Percentiles rank a stretch among this genome's conserved stretches.
These are phyloP conservation scores for Callitettix versicolor DNA, from an alignment of 1,140 invertebrate species.

Conservation along the genomic window DNA sequence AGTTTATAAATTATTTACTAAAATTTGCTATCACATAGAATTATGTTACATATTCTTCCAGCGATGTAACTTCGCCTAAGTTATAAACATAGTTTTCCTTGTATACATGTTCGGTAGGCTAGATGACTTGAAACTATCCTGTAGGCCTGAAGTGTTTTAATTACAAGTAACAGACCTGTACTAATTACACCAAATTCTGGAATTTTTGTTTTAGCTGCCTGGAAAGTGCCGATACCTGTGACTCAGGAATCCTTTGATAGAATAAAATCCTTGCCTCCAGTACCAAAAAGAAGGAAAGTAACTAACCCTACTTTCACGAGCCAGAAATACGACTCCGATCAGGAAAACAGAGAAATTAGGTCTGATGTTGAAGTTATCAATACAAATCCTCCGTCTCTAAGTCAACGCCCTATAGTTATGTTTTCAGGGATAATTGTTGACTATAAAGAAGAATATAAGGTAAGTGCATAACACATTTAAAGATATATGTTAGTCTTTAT, in stretches of 20 bases:
- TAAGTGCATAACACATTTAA: background rate
- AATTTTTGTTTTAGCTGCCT: no score
- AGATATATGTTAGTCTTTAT: background rate
- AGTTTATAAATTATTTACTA: slow-evolving; percentile 35
- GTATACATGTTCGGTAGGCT: background rate
- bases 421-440: slow-evolving; percentile 35
- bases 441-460: slow-evolving; percentile 28
- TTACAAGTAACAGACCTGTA: no score
- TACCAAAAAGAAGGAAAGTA: slow-evolving; percentile 39
- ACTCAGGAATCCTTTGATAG: slow-evolving; percentile 75
- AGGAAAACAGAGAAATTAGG: slow-evolving; percentile 23
- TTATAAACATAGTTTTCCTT: background rate
- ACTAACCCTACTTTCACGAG: slow-evolving; percentile 4
- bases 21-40: background rate
- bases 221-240: slow-evolving; percentile 85
- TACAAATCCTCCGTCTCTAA: slow-evolving; percentile 30
- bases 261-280: slow-evolving; percentile 44
- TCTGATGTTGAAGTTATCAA: slow-evolving; percentile 30
- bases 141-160: no score
- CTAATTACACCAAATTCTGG: no score
- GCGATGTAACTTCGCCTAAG: background rate
- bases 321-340: no score
- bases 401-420: slow-evolving; percentile 34
- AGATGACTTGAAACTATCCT: no score
- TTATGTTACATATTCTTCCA: background rate